These are phyloP conservation scores for Hystrix brachyura DNA, from an alignment of 2,113 vertebrate genomes.

Conservation along the genomic window DNA sequence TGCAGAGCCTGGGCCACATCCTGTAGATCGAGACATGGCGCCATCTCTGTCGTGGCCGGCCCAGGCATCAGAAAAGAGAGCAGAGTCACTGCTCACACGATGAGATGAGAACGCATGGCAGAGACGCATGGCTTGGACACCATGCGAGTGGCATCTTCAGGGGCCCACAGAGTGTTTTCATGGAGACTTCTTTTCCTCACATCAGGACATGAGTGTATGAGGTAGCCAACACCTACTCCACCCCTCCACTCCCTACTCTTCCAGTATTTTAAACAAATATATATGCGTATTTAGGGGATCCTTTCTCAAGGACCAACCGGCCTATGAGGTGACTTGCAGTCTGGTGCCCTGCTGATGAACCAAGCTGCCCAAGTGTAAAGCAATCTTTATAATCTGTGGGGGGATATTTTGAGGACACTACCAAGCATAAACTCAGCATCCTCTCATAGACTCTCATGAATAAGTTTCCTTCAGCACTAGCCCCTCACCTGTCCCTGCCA, in stretches of 20 bases:
- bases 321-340: background rate
- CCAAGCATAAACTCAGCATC: background rate
- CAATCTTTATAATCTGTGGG: background rate
- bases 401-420: background rate
- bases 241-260: background rate
- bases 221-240: background rate
- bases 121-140: background rate
- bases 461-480: background rate
- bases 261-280: background rate
- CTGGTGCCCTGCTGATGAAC: background rate
- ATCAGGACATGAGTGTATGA: background rate
- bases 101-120: background rate
- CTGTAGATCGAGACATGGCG: background rate
- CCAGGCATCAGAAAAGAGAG: background rate
- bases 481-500: background rate
- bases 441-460: background rate
- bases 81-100: background rate
- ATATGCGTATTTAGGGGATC: background rate
- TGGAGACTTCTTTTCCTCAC: background rate
- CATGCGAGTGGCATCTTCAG: background rate
- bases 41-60: background rate
- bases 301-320: background rate
- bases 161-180: background rate
- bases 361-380: background rate
- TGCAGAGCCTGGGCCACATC: background rate